These are phyloP conservation scores for Diaphora mendica DNA, from an alignment of 2,888 invertebrate genomes.

Conservation along the genomic window DNA sequence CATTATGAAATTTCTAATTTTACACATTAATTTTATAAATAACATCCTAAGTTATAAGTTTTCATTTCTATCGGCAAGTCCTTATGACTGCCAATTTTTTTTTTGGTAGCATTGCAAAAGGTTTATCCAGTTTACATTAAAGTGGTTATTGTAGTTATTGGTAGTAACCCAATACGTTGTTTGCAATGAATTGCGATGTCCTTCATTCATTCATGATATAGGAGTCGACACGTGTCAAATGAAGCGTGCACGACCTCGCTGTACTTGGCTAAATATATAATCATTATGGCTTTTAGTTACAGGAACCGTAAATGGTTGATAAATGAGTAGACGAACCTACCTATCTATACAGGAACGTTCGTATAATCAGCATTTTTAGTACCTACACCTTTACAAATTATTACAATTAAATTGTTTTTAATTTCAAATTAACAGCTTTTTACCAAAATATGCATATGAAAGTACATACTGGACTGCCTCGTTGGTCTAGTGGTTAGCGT, in stretches of 20 bases:
- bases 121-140: not conserved
- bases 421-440: too few species aligned
- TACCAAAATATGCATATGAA: too few species aligned
- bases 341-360: not conserved
- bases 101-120: not conserved
- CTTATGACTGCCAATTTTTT: too few species aligned
- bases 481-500: too few species aligned
- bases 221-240: constrained; percentile 11
- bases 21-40: too few species aligned
- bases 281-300: constrained; percentile 10
- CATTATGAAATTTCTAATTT: too few species aligned
- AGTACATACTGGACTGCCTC: too few species aligned
- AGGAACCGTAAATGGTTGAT: not conserved
- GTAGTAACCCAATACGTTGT: constrained; percentile 5
- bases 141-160: not conserved
- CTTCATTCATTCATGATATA: constrained; percentile 27
- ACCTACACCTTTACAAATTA: not conserved
- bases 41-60: too few species aligned
- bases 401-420: not conserved
- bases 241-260: constrained; percentile 22
- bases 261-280: constrained; percentile 1
- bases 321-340: not conserved
- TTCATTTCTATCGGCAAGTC: too few species aligned
- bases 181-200: constrained; percentile 24
- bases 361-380: not conserved